Evolutionary conservation across 2,888 invertebrate genomes (phyloP).

Genomic region (Lysandra coridon): DNA sequence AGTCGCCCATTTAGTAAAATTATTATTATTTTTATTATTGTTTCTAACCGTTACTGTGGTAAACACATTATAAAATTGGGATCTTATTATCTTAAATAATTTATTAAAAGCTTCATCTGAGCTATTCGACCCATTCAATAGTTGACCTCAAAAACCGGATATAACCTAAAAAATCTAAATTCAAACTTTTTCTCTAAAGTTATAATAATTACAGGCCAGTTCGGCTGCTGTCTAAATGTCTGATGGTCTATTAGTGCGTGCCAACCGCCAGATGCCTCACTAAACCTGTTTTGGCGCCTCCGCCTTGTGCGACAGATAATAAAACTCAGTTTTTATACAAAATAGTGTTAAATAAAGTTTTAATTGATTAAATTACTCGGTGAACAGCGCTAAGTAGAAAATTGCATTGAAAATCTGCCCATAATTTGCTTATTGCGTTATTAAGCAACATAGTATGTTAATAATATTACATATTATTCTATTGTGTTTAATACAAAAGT

Average conservation of each 20-base stretch:
- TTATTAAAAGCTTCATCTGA: too few relatives aligned
- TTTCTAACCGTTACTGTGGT: too few relatives aligned
- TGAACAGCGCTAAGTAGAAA: not conserved
- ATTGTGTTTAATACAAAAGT: too few relatives aligned
- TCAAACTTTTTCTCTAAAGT: constrained; percentile 40
- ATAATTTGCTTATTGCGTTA: not conserved
- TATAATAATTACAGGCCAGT: constrained; percentile 60
- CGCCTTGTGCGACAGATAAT: not conserved
- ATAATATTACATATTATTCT: too few relatives aligned
- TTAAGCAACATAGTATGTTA: not conserved
- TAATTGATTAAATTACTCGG: not conserved
- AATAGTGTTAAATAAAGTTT: constrained; percentile 7
- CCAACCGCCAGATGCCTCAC: constrained; percentile 74
- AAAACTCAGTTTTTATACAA: constrained; percentile 1
- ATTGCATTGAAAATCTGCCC: not conserved
- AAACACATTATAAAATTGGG: too few relatives aligned
- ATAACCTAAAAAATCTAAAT: not conserved
- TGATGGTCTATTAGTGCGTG: constrained; percentile 68
- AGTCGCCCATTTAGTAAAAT: too few relatives aligned
- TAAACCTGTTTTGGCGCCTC: constrained; percentile 71
- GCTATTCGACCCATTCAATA: too few relatives aligned
- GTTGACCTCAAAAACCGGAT: too few relatives aligned
- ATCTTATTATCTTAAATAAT: too few relatives aligned
- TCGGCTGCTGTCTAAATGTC: constrained; percentile 52
- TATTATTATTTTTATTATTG: too few relatives aligned